Conservation (phyloP, 2,113 vertebrate genomes). For the Rhabdornis inornatus region DNA sequence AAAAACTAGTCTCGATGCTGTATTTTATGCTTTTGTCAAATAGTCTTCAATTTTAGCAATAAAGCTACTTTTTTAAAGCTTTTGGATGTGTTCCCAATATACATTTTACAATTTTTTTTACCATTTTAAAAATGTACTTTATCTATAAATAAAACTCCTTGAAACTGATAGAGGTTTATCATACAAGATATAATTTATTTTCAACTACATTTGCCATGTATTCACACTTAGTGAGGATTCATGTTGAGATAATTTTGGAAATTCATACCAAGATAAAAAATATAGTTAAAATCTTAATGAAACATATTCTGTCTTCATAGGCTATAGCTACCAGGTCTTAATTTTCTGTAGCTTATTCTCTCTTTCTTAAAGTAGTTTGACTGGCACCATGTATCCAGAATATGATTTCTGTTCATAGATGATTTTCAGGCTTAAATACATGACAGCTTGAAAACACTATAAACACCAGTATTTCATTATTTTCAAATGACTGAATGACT, state of each 20-base stretch:
- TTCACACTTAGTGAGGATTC: conserved; percentile 33
- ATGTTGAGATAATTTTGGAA: conserved; percentile 48
- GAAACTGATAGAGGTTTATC: conserved; percentile 46
- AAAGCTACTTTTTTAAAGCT: conserved; percentile 56
- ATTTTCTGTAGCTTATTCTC: conserved; percentile 15
- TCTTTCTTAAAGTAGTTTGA: conserved; percentile 10
- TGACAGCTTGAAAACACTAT: background rate
- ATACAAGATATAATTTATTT: conserved; percentile 17
- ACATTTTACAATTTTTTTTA: conserved; percentile 54
- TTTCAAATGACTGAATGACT: conserved; percentile 5
- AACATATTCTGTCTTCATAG: background rate
- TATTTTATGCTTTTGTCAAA: conserved; percentile 48
- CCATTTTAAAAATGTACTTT: conserved; percentile 59
- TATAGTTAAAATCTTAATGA: conserved; percentile 55
- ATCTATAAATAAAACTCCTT: conserved; percentile 60
- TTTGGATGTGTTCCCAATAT: conserved; percentile 53
- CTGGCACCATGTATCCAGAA: conserved; percentile 3
- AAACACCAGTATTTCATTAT: conserved; percentile 21
- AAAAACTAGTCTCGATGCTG: conserved; percentile 14
- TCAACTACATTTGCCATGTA: conserved; percentile 36
- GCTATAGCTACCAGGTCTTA: conserved; percentile 27
- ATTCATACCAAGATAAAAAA: conserved; percentile 7
- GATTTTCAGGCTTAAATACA: background rate
- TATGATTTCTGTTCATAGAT: conserved; percentile 4
- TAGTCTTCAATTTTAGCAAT: conserved; percentile 55